Evolutionary conservation across 2,113 vertebrate genomes (phyloP).

Genomic region (Aplodontia rufa): DNA sequence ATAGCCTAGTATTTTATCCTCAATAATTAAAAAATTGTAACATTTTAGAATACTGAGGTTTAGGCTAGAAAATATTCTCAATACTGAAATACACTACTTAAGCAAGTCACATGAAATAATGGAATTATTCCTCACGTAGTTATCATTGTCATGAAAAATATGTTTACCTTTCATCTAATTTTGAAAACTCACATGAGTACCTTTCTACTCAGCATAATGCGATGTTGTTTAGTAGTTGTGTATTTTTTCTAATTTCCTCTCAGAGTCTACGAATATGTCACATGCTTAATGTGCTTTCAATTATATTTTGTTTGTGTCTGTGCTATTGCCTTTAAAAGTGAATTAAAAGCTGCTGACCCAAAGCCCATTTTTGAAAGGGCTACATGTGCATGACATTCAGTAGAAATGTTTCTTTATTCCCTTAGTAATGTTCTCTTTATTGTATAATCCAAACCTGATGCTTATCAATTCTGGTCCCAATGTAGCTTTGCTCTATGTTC

Average conservation of each 20-base stretch:
- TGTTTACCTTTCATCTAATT: background rate
- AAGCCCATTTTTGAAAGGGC: background rate
- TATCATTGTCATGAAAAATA: background rate
- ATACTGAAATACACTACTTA: slow-evolving; percentile 3
- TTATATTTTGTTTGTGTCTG: background rate
- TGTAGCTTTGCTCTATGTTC: background rate
- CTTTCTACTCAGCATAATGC: background rate
- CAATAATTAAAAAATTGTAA: background rate
- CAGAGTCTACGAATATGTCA: background rate
- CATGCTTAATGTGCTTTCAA: background rate
- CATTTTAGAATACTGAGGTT: slow-evolving; percentile 26
- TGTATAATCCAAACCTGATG: background rate
- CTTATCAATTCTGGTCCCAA: background rate
- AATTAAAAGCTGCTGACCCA: background rate
- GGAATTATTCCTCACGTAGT: background rate
- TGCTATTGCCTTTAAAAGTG: background rate
- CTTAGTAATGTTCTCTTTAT: background rate
- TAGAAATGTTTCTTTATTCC: background rate
- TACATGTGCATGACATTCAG: background rate
- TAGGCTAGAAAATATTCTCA: slow-evolving; percentile 35
- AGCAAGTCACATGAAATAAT: slow-evolving; percentile 13
- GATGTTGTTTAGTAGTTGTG: background rate
- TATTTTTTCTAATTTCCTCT: background rate
- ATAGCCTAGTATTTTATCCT: background rate
- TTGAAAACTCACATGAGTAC: background rate